Conservation (phyloP, 2,797 vertebrate species). For the Macropodus opercularis region DNA sequence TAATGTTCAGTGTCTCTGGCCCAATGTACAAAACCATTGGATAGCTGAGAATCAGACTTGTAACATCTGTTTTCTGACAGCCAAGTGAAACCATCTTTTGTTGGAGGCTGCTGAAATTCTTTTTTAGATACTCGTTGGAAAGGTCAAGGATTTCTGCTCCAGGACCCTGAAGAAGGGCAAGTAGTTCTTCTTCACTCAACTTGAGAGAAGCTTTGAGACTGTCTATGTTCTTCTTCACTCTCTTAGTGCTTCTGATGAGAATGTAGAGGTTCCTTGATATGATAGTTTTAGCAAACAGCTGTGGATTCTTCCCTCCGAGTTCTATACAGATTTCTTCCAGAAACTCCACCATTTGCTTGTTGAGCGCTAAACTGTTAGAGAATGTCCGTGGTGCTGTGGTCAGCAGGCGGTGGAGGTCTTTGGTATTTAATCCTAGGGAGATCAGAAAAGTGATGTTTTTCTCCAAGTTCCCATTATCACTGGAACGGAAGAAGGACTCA, state of each 20-base stretch:
- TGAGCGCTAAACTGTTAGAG: constrained; percentile 84
- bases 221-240: constrained; percentile 77
- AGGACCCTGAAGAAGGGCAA: constrained; percentile 73
- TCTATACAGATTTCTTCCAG: constrained; percentile 73
- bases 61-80: constrained; percentile 63
- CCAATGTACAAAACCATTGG: constrained; percentile 76
- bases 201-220: constrained; percentile 72
- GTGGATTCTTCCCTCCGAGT: constrained; percentile 71
- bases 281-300: constrained; percentile 74
- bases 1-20: constrained; percentile 72
- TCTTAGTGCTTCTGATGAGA: constrained; percentile 83
- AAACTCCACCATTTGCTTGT: constrained; percentile 80
- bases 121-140: constrained; percentile 78
- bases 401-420: constrained; percentile 80
- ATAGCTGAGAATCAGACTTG: constrained; percentile 70
- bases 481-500: constrained; percentile 85
- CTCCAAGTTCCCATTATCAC: constrained; percentile 79
- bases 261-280: constrained; percentile 85
- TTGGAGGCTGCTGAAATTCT: constrained; percentile 73
- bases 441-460: constrained; percentile 82
- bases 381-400: constrained; percentile 82
- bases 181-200: constrained; percentile 71
- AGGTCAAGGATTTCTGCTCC: constrained; percentile 81
- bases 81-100: constrained; percentile 73
- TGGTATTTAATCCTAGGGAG: constrained; percentile 77